Percentiles rank a stretch among this genome's conserved stretches.
These are phyloP conservation scores for Suillia variegata DNA, from an alignment of 2,888 invertebrate genomes.

Conservation along the genomic window DNA sequence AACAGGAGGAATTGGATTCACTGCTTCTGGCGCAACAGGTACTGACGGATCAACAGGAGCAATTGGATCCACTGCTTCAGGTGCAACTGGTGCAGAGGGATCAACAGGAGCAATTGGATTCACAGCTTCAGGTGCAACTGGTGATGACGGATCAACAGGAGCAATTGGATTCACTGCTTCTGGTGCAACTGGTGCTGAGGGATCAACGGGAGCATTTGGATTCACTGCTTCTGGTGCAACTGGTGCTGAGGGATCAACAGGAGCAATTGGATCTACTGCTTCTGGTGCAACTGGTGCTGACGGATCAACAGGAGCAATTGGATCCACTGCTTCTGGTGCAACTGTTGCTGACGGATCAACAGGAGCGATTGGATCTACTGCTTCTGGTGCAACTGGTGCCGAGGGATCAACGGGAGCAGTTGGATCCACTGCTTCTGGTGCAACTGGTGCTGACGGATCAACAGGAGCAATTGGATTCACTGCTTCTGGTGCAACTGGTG, in stretches of 20 bases:
- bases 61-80: constrained; percentile 17
- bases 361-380: constrained; percentile 18
- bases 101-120: constrained; percentile 9
- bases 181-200: constrained; percentile 14
- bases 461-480: constrained; percentile 17
- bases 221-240: constrained; percentile 7
- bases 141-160: constrained; percentile 23
- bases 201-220: constrained; percentile 11
- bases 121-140: constrained; percentile 17
- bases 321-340: constrained; percentile 6
- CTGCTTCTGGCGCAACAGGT: constrained; percentile 23
- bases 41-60: constrained; percentile 21
- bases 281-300: constrained; percentile 14
- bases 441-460: constrained; percentile 14
- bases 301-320: constrained; percentile 14
- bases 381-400: constrained; percentile 16
- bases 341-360: constrained; percentile 20
- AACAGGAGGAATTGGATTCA: constrained; percentile 14
- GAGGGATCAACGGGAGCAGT: constrained; percentile 19
- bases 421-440: background rate
- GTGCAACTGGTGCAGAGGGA: constrained; percentile 19
- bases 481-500: constrained; percentile 15
- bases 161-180: constrained; percentile 13
- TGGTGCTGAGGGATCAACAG: constrained; percentile 12
- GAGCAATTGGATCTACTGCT: constrained; percentile 15